Conservation (phyloP, 2,797 vertebrate genomes). For the Myotis daubentonii region DNA sequence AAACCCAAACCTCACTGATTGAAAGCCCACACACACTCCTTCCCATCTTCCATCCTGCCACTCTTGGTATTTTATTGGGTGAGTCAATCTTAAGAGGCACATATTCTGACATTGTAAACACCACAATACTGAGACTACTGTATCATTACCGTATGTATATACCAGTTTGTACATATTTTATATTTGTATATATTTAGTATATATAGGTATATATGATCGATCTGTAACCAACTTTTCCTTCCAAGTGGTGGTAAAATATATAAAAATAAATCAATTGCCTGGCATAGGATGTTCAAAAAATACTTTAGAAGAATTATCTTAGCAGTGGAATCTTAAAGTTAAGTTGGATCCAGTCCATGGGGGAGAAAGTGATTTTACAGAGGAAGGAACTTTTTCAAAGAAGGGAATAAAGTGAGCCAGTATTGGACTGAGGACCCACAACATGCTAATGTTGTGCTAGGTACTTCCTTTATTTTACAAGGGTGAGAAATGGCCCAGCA, state of each 20-base stretch:
- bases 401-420: neutral
- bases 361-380: neutral
- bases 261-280: neutral
- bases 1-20: neutral
- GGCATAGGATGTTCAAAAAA: neutral
- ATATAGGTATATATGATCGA: neutral
- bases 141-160: neutral
- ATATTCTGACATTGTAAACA: neutral
- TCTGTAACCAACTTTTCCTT: neutral
- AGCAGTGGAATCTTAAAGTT: neutral
- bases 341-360: neutral
- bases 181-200: neutral
- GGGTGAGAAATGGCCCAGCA: neutral
- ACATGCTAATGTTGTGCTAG: neutral
- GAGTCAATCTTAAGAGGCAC: neutral
- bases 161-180: neutral
- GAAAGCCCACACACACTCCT: neutral
- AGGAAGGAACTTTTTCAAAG: neutral
- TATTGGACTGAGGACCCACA: neutral
- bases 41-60: neutral
- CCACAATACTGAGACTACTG: neutral
- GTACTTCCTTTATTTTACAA: neutral
- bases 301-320: conserved; percentile 1
- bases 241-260: neutral
- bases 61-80: neutral